phyloP scores from a whole-genome alignment of 2,797 vertebrate genomes.

The Bryconaethiops microstoma region DNA sequence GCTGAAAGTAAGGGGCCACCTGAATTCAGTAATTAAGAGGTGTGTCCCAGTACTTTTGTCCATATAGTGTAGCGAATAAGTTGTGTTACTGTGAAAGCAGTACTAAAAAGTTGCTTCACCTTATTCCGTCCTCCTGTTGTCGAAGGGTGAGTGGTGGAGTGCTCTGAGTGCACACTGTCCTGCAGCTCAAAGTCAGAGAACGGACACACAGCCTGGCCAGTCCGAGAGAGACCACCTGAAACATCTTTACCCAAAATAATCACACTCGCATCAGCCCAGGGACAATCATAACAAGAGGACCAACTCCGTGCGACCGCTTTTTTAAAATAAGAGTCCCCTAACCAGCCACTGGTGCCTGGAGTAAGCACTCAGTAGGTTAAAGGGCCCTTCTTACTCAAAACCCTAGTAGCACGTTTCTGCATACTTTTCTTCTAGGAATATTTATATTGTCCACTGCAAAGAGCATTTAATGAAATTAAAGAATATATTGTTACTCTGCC shows the following conservation, averaged over 20 bases:
- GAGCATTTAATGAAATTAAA: no score
- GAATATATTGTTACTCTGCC: no score
- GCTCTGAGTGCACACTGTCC: slow-evolving; percentile 48
- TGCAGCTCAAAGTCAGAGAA: slow-evolving; percentile 7
- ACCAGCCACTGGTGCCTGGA: no score
- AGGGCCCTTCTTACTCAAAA: no score
- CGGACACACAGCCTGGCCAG: slow-evolving; percentile 33
- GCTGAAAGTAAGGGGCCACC: no score
- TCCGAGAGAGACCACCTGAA: slow-evolving; percentile 40
- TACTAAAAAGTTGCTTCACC: slow-evolving; percentile 57
- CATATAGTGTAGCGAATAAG: background rate
- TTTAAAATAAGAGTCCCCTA: no score
- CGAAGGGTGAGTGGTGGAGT: slow-evolving; percentile 65
- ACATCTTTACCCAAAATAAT: slow-evolving; percentile 58
- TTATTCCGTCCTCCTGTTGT: slow-evolving; percentile 70
- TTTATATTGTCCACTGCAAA: no score
- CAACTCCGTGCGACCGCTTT: background rate
- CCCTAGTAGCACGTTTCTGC: no score
- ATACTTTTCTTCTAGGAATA: no score
- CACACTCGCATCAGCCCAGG: background rate
- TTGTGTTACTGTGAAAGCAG: background rate
- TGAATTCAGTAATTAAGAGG: no score
- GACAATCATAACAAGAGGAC: background rate
- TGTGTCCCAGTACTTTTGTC: no score
- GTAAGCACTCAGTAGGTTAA: no score